A percentile compares a stretch with the other conserved stretches of the same genome.
Conservation (phyloP, 2,797 vertebrate genomes). For the Oryzias dopingdopingensis region DNA sequence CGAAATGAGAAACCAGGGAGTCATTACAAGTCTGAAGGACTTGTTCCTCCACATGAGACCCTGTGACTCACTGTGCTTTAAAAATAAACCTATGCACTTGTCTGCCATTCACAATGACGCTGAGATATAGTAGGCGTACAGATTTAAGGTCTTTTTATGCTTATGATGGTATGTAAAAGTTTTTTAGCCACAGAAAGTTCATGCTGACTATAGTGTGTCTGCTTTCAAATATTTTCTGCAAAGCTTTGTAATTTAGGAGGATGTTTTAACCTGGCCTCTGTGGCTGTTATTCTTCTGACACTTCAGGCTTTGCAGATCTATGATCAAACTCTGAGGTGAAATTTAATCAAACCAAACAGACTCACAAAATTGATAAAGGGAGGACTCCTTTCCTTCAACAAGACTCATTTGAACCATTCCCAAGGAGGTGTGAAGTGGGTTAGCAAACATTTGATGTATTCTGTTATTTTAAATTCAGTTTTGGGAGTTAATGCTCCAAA, state of each 20-base stretch:
- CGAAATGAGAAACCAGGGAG: constrained; percentile 29
- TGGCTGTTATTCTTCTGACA: neutral
- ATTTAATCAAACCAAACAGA: constrained; percentile 28
- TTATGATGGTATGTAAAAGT: no score
- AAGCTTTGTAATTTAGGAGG: no score
- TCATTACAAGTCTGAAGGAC: constrained; percentile 20
- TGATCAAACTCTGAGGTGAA: constrained; percentile 23
- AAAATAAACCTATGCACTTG: neutral
- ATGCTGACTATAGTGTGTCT: no score
- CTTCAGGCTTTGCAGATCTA: constrained; percentile 11
- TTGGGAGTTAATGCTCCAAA: constrained; percentile 4
- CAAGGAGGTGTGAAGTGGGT: constrained; percentile 11
- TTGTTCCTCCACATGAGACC: constrained; percentile 4
- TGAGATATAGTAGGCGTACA: neutral
- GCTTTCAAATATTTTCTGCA: no score
- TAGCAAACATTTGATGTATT: constrained; percentile 33
- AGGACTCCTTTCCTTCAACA: neutral
- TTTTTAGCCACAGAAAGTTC: no score
- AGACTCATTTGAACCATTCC: constrained; percentile 12
- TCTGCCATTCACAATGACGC: neutral
- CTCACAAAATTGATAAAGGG: constrained; percentile 35
- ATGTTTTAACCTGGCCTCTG: neutral
- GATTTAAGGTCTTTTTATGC: no score
- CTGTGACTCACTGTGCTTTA: constrained; percentile 14
- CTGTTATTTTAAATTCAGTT: constrained; percentile 43